These are phyloP conservation scores for Pimephales promelas DNA, from an alignment of 2,113 vertebrate species.

Conservation along the genomic window DNA sequence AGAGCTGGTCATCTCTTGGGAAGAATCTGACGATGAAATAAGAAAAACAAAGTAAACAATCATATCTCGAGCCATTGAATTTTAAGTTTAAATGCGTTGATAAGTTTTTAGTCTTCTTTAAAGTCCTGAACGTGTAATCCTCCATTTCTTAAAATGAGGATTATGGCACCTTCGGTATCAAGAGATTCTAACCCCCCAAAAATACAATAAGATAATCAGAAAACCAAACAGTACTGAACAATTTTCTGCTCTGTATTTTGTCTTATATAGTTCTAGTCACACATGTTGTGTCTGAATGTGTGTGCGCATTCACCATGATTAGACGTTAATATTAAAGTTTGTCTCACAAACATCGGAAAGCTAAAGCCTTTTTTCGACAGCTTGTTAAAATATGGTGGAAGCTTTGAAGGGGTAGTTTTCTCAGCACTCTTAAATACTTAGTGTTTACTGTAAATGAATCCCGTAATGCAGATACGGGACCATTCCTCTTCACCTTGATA, in stretches of 20 bases:
- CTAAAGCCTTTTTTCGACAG: constrained; percentile 46
- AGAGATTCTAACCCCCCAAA: constrained; percentile 60
- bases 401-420: constrained; percentile 42
- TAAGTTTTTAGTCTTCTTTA: not conserved
- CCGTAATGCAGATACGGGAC: constrained; percentile 48
- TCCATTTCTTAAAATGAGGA: constrained; percentile 63
- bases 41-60: constrained; percentile 73
- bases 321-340: constrained; percentile 52
- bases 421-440: constrained; percentile 61
- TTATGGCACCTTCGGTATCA: constrained; percentile 75
- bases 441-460: constrained; percentile 63
- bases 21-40: constrained; percentile 67
- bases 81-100: constrained; percentile 68
- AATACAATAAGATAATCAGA: constrained; percentile 25
- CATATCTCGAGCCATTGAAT: constrained; percentile 66
- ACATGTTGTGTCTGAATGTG: constrained; percentile 27
- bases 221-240: constrained; percentile 40
- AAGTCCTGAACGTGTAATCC: too few relatives aligned
- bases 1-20: constrained; percentile 70
- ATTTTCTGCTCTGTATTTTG: constrained; percentile 17
- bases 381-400: constrained; percentile 53
- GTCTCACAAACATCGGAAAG: constrained; percentile 38
- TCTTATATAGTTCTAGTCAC: constrained; percentile 24
- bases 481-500: constrained; percentile 54
- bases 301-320: constrained; percentile 48